Evolutionary conservation across 2,113 vertebrate species (phyloP).

Genomic region (Calyptomena viridis): DNA sequence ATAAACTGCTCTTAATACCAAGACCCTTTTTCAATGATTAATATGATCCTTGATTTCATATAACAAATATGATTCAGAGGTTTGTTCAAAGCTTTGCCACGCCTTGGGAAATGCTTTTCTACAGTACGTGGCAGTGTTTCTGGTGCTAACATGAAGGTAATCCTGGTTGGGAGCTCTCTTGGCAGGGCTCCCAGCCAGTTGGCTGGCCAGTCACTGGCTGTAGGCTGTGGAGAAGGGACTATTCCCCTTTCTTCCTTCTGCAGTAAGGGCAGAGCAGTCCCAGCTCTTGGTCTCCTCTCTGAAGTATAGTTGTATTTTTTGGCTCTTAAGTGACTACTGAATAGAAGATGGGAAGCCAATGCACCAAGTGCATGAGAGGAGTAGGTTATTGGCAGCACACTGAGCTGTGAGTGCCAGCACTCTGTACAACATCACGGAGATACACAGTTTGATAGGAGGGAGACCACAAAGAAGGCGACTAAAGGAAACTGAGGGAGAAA

Average conservation of each 20-base stretch:
- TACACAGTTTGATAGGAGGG: neutral
- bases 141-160: neutral
- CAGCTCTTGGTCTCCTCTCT: neutral
- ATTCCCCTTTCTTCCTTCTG: neutral
- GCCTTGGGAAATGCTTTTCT: constrained; percentile 7
- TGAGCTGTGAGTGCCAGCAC: neutral
- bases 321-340: neutral
- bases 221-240: accelerated
- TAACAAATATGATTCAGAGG: neutral
- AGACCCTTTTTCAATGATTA: neutral
- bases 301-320: neutral
- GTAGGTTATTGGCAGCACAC: accelerated
- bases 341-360: neutral
- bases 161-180: neutral
- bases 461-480: neutral
- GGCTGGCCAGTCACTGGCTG: neutral
- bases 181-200: neutral
- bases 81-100: neutral
- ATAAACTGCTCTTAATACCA: neutral
- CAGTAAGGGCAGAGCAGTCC: neutral
- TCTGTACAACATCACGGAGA: neutral
- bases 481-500: neutral
- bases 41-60: neutral
- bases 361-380: neutral
- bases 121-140: neutral